Conservation (phyloP, 2,797 vertebrate genomes). For the Rhinatrema bivittatum region DNA sequence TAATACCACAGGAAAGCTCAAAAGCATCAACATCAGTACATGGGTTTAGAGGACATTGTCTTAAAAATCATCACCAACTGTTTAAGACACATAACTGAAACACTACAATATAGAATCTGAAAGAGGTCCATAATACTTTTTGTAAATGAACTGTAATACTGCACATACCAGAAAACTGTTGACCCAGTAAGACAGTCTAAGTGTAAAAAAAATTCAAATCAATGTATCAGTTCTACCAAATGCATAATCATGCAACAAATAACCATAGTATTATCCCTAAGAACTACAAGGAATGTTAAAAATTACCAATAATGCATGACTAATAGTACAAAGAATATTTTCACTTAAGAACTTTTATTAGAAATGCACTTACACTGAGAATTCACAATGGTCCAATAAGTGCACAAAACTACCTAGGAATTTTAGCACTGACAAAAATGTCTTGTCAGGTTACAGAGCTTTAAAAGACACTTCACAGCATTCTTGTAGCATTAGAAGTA, state of each 20-base stretch:
- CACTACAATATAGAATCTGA: slow-evolving; percentile 85
- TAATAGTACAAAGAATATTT: slow-evolving; percentile 81
- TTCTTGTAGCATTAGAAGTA: slow-evolving; percentile 74
- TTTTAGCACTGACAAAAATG: slow-evolving; percentile 78
- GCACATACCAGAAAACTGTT: slow-evolving; percentile 81
- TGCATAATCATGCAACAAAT: slow-evolving; percentile 96
- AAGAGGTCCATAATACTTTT: slow-evolving; percentile 77
- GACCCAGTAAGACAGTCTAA: slow-evolving; percentile 74
- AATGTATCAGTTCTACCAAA: slow-evolving; percentile 82
- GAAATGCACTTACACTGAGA: slow-evolving; percentile 92
- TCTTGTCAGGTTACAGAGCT: slow-evolving; percentile 78
- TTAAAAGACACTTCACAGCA: slow-evolving; percentile 69
- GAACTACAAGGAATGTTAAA: slow-evolving; percentile 83
- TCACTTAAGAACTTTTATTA: slow-evolving; percentile 80
- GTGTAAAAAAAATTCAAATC: slow-evolving; percentile 65
- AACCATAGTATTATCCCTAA: slow-evolving; percentile 87
- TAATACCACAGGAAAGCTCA: slow-evolving; percentile 81
- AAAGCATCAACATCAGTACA: slow-evolving; percentile 81
- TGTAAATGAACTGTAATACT: slow-evolving; percentile 79
- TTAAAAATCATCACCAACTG: slow-evolving; percentile 89
- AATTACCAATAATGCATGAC: slow-evolving; percentile 81
- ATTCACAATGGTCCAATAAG: slow-evolving; percentile 91
- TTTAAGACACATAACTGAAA: slow-evolving; percentile 88
- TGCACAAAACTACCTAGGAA: slow-evolving; percentile 80
- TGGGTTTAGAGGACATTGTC: slow-evolving; percentile 81